Conservation (phyloP, 1,140 invertebrate genomes). For the Neoseiulus cucumeris region DNA sequence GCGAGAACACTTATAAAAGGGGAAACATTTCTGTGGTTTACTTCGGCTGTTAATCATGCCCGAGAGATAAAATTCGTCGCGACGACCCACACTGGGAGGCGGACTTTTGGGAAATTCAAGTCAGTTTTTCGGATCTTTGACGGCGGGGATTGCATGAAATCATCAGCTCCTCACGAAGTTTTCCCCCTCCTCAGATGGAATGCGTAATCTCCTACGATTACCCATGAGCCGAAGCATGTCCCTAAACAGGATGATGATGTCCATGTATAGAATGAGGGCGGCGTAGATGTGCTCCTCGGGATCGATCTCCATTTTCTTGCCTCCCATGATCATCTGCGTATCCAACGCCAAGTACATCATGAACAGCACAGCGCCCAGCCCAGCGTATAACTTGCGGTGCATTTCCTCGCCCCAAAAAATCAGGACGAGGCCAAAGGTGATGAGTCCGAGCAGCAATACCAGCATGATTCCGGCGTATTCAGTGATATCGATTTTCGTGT, state of each 20-base stretch:
- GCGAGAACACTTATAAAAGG: no score
- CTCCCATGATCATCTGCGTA: constrained; percentile 45
- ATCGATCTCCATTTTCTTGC: constrained; percentile 37
- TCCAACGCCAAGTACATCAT: constrained; percentile 42
- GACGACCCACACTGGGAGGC: no score
- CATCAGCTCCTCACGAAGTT: no score
- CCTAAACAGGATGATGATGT: constrained; percentile 42
- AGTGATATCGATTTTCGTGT: no score
- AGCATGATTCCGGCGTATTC: no score
- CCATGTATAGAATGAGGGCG: constrained; percentile 39
- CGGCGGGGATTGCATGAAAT: no score
- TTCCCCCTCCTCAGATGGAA: no score
- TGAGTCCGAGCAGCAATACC: constrained; percentile 22
- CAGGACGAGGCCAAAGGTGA: constrained; percentile 32
- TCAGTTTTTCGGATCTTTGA: no score
- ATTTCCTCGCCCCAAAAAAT: constrained; percentile 23
- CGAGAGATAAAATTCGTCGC: no score
- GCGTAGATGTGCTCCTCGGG: constrained; percentile 43
- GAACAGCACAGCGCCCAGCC: constrained; percentile 12
- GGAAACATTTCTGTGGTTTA: no score
- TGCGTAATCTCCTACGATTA: background rate
- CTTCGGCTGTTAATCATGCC: no score
- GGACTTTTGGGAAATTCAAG: no score
- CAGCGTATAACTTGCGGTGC: constrained; percentile 22
- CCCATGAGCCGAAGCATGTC: constrained; percentile 36